Percentiles rank a stretch among this genome's conserved stretches.
These are phyloP conservation scores for Nothura maculosa DNA, from an alignment of 2,797 vertebrate species.

Conservation along the genomic window DNA sequence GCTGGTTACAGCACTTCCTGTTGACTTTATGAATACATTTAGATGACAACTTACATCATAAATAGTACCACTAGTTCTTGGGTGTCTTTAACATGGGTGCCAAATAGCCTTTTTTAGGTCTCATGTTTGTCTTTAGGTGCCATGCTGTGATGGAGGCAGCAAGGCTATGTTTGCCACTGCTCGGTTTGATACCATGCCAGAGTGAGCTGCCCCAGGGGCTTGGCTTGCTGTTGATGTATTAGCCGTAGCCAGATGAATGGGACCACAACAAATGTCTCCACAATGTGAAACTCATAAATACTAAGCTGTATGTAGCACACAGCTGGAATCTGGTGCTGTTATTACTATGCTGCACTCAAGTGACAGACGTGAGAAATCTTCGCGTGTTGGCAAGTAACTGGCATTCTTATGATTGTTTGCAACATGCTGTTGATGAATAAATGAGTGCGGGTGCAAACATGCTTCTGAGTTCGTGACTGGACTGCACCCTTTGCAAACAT, in stretches of 20 bases:
- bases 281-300: neutral
- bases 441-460: constrained; percentile 38
- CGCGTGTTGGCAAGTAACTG: constrained; percentile 45
- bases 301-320: neutral
- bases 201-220: neutral
- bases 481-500: constrained; percentile 35
- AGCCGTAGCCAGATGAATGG: neutral
- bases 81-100: neutral
- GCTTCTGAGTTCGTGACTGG: constrained; percentile 41
- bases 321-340: constrained; percentile 32
- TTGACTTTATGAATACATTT: neutral
- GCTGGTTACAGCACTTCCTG: neutral
- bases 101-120: neutral
- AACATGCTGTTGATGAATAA: constrained; percentile 19
- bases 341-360: neutral
- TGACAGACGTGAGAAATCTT: constrained; percentile 36
- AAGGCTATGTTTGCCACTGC: neutral
- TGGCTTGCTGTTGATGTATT: neutral
- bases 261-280: neutral
- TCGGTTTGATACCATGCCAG: rapidly evolving
- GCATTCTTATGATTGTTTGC: constrained; percentile 43
- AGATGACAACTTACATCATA: neutral
- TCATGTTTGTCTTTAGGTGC: rapidly evolving
- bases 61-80: neutral
- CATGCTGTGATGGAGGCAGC: rapidly evolving